Evolutionary conservation across 1,140 invertebrate genomes (phyloP), one percentile per base, ranked within the genome.

Genomic region (Cyrtorhinus lividipennis): DNA sequence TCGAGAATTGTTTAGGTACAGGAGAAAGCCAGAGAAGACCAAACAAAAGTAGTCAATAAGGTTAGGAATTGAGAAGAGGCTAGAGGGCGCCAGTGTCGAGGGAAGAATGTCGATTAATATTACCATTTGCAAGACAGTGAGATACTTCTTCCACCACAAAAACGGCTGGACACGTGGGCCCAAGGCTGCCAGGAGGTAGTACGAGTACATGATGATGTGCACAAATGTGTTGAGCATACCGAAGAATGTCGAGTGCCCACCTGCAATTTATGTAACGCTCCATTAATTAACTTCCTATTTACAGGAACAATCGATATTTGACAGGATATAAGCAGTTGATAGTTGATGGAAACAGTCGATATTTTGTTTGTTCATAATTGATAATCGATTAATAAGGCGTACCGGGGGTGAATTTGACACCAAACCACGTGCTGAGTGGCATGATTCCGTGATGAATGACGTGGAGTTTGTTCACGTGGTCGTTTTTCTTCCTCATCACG

Each of bases 371-470:
- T n/a, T n/a, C n/a, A n/a, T n/a, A n/a, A n/a, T n/a, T n/a, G n/a
- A n/a, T n/a, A n/a, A n/a, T n/a, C n/a, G n/a, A n/a, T n/a, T n/a
- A n/a, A n/a, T n/a, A n/a, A n/a, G n/a, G n/a, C n/a, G 67, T 62
- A 86, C 85, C 85, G 68, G 89, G 88, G 53, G 89, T 92, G 77
- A 94, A 95, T 75, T 94, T 94, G 24, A 95, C 90, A 38, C 92
- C 93, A 74, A 94, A 94, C 93, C 93, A 97, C 25, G 94, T 92
- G 1, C 88, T 92, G 81, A 95, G 85, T 38, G 93, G 93, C 92
- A 97, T 96, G 69, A 91, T 84, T 61, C 91, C 92, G 74, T 98
- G 93, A 77, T 97, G 93, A 70, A 96, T 94, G 22, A 97, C 92
- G 75, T 97, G 94, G 20, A 97, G 80, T 10, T 86, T 90, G 23